phyloP scores from a whole-genome alignment of 1,140 invertebrate genomes.

The Tenebrio molitor region DNA sequence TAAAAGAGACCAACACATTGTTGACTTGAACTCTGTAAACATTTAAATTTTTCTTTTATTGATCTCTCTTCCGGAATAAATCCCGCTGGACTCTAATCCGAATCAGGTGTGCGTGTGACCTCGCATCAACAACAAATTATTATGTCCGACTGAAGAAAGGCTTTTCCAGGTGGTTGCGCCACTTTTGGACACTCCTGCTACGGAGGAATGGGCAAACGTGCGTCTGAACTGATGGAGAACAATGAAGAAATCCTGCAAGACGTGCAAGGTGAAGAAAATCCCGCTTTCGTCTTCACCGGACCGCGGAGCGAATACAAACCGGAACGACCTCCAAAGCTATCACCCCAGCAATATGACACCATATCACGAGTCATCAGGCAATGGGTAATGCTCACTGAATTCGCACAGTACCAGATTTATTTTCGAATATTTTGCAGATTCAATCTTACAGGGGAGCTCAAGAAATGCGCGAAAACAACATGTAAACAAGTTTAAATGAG shows the following conservation, averaged over 20 bases:
- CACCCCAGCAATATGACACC: conserved; percentile 49
- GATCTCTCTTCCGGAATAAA: too few relatives aligned
- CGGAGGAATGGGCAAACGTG: conserved; percentile 62
- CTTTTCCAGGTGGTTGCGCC: conserved; percentile 58
- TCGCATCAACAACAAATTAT: too few relatives aligned
- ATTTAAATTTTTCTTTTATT: conserved; percentile 4
- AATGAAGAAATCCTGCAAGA: conserved; percentile 52
- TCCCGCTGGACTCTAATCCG: too few relatives aligned
- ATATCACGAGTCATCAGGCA: conserved; percentile 53
- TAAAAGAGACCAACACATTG: too few relatives aligned
- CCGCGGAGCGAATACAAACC: conserved; percentile 43
- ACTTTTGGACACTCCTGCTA: conserved; percentile 62
- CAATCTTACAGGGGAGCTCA: conserved; percentile 45
- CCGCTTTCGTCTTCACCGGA: conserved; percentile 52
- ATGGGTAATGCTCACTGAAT: conserved; percentile 49
- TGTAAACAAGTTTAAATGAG: not conserved
- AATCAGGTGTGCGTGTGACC: too few relatives aligned
- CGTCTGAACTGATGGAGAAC: conserved; percentile 42
- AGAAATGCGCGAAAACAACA: conserved; percentile 31
- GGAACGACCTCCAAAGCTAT: conserved; percentile 18
- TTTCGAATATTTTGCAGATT: conserved; percentile 49
- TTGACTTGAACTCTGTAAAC: too few relatives aligned
- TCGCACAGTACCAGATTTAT: conserved; percentile 16
- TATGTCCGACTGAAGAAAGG: not conserved
- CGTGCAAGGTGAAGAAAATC: conserved; percentile 49